phyloP scores from a whole-genome alignment of 2,797 vertebrate species.

The Poeciliopsis paucimaculata region DNA sequence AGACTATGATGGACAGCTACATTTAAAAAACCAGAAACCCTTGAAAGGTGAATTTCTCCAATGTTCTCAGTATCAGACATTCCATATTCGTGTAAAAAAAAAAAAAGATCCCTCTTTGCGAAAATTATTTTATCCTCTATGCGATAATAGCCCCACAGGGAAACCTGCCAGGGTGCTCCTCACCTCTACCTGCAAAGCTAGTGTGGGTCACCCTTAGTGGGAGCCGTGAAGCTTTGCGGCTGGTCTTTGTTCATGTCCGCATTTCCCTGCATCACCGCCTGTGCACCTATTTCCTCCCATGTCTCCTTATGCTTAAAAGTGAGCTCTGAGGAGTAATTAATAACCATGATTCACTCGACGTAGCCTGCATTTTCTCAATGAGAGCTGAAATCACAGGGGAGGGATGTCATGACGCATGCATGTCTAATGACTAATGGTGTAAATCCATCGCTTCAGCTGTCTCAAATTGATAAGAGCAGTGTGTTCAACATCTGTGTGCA shows the following conservation, averaged over 20 bases:
- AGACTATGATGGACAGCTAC: conserved; percentile 21
- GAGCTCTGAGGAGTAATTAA: conserved; percentile 76
- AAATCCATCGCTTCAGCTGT: conserved; percentile 66
- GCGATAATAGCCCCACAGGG: conserved; percentile 72
- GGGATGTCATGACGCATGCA: conserved; percentile 62
- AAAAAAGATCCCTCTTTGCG: conserved; percentile 55
- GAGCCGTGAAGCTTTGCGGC: conserved; percentile 69
- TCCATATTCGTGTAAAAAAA: conserved; percentile 49
- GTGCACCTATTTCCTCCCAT: conserved; percentile 38
- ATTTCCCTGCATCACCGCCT: conserved; percentile 48
- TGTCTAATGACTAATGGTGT: conserved; percentile 63
- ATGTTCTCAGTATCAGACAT: conserved; percentile 36
- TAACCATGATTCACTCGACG: conserved; percentile 68
- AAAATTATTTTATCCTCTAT: conserved; percentile 77
- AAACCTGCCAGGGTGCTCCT: conserved; percentile 79
- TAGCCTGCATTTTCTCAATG: conserved; percentile 64
- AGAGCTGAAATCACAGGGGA: conserved; percentile 66
- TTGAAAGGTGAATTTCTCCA: conserved; percentile 39
- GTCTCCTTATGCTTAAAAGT: conserved; percentile 61
- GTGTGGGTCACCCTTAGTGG: conserved; percentile 64
- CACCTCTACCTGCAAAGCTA: conserved; percentile 68
- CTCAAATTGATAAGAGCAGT: conserved; percentile 55
- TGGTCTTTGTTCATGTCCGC: conserved; percentile 74
- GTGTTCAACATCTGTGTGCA: conserved; percentile 37
- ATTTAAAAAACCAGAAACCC: conserved; percentile 12